A percentile compares a stretch with the other conserved stretches of the same genome.
phyloP scores from a whole-genome alignment of 2,888 invertebrate genomes.

The Orthosia cruda region DNA sequence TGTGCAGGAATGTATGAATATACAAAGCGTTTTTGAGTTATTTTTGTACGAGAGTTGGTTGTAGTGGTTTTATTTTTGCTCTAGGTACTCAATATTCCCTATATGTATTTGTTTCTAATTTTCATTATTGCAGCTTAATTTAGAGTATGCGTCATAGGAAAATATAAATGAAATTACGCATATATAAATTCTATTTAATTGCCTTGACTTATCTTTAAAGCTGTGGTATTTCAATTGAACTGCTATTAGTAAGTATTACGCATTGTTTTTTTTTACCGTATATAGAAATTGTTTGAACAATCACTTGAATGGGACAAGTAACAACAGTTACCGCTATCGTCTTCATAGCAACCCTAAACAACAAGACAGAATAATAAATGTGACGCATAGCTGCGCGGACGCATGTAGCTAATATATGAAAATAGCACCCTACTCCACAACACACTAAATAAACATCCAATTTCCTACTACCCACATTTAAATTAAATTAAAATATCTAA shows the following conservation, averaged over 20 bases:
- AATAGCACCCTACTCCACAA: slow-evolving; percentile 62
- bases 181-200: slow-evolving; percentile 21
- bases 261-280: slow-evolving; percentile 13
- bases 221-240: slow-evolving; percentile 41
- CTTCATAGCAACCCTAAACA: slow-evolving; percentile 53
- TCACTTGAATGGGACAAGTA: slow-evolving; percentile 27
- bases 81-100: neutral
- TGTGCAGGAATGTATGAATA: slow-evolving; percentile 61
- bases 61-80: slow-evolving; percentile 6
- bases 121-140: slow-evolving; percentile 3
- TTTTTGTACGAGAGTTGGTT: slow-evolving; percentile 22
- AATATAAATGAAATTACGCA: slow-evolving; percentile 28
- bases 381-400: slow-evolving; percentile 67
- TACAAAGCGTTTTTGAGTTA: slow-evolving; percentile 55
- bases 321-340: slow-evolving; percentile 39
- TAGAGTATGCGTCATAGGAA: slow-evolving; percentile 35
- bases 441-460: slow-evolving; percentile 73
- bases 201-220: slow-evolving; percentile 1
- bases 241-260: neutral
- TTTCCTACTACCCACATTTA: slow-evolving; percentile 71
- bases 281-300: slow-evolving; percentile 5
- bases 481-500: slow-evolving; percentile 72
- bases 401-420: slow-evolving; percentile 73
- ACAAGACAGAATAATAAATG: slow-evolving; percentile 59
- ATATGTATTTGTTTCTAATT: slow-evolving; percentile 12